A percentile compares a stretch with the other conserved stretches of the same genome.
Conservation (phyloP, 2,113 vertebrate genomes). For the Triplophysa tibetana region DNA sequence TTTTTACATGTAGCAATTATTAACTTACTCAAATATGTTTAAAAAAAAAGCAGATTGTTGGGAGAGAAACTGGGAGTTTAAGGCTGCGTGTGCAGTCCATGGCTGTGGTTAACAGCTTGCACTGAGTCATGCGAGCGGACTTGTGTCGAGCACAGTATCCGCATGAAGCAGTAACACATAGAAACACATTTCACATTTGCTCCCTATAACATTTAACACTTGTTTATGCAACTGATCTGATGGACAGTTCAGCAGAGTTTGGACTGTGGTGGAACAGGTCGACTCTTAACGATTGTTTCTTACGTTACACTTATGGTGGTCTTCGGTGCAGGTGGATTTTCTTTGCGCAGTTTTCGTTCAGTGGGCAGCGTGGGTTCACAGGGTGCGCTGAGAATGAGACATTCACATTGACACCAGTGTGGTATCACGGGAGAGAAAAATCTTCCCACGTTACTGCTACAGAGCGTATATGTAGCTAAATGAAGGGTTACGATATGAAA, state of each 20-base stretch:
- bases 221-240: neutral
- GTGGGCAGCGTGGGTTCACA: slow-evolving; percentile 46
- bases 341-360: slow-evolving; percentile 41
- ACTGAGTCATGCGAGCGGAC: slow-evolving; percentile 60
- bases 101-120: slow-evolving; percentile 60
- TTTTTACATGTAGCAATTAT: neutral
- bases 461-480: neutral
- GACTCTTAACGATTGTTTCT: neutral
- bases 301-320: neutral
- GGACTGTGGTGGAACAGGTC: neutral
- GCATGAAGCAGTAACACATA: neutral
- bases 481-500: neutral
- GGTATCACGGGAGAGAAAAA: slow-evolving; percentile 4
- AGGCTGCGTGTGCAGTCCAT: slow-evolving; percentile 37
- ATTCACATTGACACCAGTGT: slow-evolving; percentile 27
- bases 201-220: neutral
- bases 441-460: slow-evolving; percentile 4
- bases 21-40: neutral
- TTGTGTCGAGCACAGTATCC: neutral
- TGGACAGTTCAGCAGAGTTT: neutral
- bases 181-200: neutral
- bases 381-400: slow-evolving; percentile 45
- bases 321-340: neutral
- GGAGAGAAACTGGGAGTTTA: neutral
- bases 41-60: neutral